These are phyloP conservation scores for Crotalus tigris DNA, from an alignment of 2,113 vertebrate genomes.

Conservation along the genomic window DNA sequence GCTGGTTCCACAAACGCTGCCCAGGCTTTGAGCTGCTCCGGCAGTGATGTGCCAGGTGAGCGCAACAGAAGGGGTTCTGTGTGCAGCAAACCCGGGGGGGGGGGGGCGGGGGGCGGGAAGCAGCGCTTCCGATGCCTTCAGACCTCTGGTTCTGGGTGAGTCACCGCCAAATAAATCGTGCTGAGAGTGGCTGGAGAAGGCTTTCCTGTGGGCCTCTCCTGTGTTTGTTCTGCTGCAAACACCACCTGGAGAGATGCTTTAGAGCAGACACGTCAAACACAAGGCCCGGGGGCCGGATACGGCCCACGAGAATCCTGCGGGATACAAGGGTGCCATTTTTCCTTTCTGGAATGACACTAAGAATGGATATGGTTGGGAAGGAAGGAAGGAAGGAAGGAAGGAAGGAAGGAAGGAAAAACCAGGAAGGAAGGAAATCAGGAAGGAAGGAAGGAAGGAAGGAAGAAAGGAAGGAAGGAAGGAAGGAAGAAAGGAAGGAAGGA, in stretches of 20 bases:
- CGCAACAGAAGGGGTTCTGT: not conserved
- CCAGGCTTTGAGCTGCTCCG: no score
- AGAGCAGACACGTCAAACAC: no score
- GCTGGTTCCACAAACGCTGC: no score
- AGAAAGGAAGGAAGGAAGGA: no score
- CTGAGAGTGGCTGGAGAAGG: slow-evolving; percentile 66
- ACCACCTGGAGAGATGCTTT: no score
- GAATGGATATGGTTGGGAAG: not conserved
- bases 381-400: no score
- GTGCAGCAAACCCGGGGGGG: not conserved
- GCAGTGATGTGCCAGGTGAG: not conserved
- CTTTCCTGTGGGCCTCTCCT: slow-evolving; percentile 65
- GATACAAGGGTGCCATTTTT: not conserved
- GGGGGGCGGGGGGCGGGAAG: not conserved
- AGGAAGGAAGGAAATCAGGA: no score
- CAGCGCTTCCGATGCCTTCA: slow-evolving; percentile 41
- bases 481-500: no score
- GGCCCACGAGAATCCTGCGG: not conserved
- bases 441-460: no score
- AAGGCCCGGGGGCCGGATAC: no score
- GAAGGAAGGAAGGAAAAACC: not conserved
- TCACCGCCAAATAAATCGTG: slow-evolving; percentile 59
- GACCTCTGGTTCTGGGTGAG: slow-evolving; percentile 68
- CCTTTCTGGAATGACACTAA: not conserved
- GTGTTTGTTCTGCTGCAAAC: not conserved